Percentiles rank a stretch among this genome's conserved stretches.
Conservation (phyloP, 2,113 vertebrate genomes). For the Synchiropus splendidus region DNA sequence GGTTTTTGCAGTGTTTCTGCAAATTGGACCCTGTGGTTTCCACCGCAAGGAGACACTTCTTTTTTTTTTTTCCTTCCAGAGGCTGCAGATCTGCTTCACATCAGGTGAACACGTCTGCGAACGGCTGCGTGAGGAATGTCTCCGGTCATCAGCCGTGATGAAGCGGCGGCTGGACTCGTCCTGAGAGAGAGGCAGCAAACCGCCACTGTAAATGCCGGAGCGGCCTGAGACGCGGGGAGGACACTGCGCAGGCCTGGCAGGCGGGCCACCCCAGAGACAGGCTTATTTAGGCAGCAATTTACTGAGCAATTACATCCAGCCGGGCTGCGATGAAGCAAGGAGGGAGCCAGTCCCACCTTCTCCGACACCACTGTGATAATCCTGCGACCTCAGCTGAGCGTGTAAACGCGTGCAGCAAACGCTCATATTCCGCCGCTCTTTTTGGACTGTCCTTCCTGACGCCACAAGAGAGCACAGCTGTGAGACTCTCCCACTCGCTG, state of each 20-base stretch:
- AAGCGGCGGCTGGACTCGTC: no score
- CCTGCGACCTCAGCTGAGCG: conserved; percentile 20
- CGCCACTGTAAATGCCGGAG: conserved; percentile 55
- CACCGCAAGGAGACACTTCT: no score
- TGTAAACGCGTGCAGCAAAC: not conserved
- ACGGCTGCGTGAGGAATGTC: conserved; percentile 47
- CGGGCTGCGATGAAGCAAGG: conserved; percentile 22
- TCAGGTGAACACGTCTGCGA: conserved; percentile 53
- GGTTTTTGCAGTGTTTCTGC: conserved; percentile 10
- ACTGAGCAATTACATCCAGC: conserved; percentile 50
- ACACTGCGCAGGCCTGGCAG: conserved; percentile 56
- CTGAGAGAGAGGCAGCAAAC: conserved; percentile 45
- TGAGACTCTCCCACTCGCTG: conserved; percentile 36
- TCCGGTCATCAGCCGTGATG: conserved; percentile 57
- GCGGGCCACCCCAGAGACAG: conserved; percentile 46
- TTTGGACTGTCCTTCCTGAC: conserved; percentile 39
- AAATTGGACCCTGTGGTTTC: conserved; percentile 15
- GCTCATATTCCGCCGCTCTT: not conserved
- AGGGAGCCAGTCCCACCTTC: conserved; percentile 8
- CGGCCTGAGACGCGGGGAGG: conserved; percentile 26
- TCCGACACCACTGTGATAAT: conserved; percentile 15
- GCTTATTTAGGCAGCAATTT: conserved; percentile 44
- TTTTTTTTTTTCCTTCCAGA: conserved; percentile 16
- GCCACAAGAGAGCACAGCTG: conserved; percentile 62
- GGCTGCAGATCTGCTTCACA: conserved; percentile 52